Percentiles rank a stretch among this genome's conserved stretches.
phyloP scores from a whole-genome alignment of 2,797 vertebrate species.

The Chaunax sp. region DNA sequence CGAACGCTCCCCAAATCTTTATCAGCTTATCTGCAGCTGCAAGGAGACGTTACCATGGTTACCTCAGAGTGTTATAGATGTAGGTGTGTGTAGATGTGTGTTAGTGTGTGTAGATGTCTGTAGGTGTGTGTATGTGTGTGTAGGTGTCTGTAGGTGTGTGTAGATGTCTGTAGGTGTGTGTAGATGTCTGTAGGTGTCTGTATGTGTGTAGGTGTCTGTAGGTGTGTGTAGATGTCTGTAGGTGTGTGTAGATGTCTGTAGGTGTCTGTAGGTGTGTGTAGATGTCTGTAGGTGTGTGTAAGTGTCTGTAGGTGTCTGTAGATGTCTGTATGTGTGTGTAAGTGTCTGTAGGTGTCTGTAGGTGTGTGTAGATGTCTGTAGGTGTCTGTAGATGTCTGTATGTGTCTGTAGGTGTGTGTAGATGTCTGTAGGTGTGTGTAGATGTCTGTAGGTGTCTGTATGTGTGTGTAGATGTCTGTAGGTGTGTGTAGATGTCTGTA shows the following conservation, averaged over 20 bases:
- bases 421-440: neutral
- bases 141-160: neutral
- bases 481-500: neutral
- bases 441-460: neutral
- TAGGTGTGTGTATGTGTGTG: conserved; percentile 5
- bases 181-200: neutral
- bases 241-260: too few relatives aligned
- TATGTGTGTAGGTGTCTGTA: too few relatives aligned
- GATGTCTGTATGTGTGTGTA: neutral
- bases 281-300: neutral
- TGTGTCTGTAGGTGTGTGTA: neutral
- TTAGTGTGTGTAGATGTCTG: too few relatives aligned
- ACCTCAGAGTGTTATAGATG: conserved; percentile 10
- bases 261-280: neutral
- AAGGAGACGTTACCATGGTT: conserved; percentile 23
- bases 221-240: neutral
- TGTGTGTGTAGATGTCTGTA: too few relatives aligned
- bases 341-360: too few relatives aligned
- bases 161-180: neutral
- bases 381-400: too few relatives aligned
- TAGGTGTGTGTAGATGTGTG: neutral
- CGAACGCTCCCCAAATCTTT: conserved; percentile 91
- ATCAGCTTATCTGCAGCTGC: conserved; percentile 93
- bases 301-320: neutral
- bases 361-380: neutral